Evolutionary conservation across 2,113 vertebrate species (phyloP).

Genomic region (Pelodiscus sinensis): DNA sequence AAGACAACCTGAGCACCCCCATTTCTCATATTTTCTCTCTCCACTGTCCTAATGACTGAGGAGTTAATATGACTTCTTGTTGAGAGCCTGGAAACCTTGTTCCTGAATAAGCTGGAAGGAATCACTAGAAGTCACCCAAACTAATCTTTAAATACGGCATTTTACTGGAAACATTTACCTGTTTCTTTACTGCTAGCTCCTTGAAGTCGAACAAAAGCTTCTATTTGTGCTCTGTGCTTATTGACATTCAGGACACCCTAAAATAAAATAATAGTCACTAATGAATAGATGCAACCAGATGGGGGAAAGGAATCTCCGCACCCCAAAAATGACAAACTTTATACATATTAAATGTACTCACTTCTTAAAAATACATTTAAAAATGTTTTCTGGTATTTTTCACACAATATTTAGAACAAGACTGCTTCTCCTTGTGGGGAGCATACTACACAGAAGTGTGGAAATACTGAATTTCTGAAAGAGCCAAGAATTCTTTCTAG

Average conservation of each 20-base stretch:
- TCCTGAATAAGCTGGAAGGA: not conserved
- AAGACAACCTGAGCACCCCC: not conserved
- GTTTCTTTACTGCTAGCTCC: constrained; percentile 83
- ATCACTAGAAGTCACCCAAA: not conserved
- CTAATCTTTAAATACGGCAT: not conserved
- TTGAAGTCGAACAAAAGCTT: constrained; percentile 87
- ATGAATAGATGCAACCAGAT: not conserved
- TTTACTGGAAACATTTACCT: constrained; percentile 74
- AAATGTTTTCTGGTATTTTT: not conserved
- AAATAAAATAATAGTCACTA: constrained; percentile 28
- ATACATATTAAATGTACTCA: not conserved
- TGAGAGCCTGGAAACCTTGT: not conserved
- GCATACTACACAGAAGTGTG: not conserved
- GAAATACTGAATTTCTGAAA: not conserved
- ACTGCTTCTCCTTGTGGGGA: rapidly evolving
- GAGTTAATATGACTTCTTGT: not conserved
- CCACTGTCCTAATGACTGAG: not conserved
- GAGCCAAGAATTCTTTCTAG: not conserved
- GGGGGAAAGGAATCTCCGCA: not conserved
- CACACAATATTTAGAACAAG: not conserved
- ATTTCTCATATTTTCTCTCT: not conserved
- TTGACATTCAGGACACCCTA: constrained; percentile 92
- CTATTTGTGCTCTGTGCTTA: constrained; percentile 89
- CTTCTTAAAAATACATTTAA: not conserved
- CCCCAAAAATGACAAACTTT: rapidly evolving